Base-by-base conservation (phyloP, 2,888 invertebrate species). In the Phalera bucephala region DNA sequence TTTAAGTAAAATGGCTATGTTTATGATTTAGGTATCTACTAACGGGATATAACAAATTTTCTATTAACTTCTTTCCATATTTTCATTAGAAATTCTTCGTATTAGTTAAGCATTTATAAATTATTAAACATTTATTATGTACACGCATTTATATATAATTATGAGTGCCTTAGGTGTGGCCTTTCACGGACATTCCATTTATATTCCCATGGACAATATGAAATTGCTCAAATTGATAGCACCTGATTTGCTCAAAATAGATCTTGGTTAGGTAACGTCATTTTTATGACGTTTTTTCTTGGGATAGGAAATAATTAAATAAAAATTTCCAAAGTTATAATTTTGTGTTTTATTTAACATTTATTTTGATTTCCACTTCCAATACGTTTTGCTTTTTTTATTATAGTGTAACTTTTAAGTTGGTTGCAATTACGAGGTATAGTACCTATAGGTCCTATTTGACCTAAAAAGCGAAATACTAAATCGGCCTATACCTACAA, bases 231-330 rank as follows among this genome's bases (percentile, higher is more conserved):
- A 28, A 29, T 27, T 44, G 46, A 45, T 38, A 52, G 68, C 66
- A 61, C 70, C 73, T 74, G 72, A 59, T 52, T 71, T 74, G 73
- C 75, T 74, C 75, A 73, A 75, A 53, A 44, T 58, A 52, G 31
- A 39, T 52, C 52, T 52, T 50, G 41, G 34, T 41, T 50, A 27
- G 34, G 52, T 52, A 47, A 46, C 45, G 43, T 42, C 52, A 25
- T 31, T 46, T 47, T 50, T 27, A 36, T 40, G 45, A 7, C 20
- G 39, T 31, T 32, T 3, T 36, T 31, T 28, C 33, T 42, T 36
- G 19, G 22, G 30, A 37, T 51, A 48, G 38, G 13, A 40, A 43
- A 45, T 26, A 42, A 30, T 19, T 36, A 20, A 47, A 43, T 40
- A 30, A 46, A 44, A 46, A 25, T 21, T 25, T n/a, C 22, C 17